Evolutionary conservation across 1,140 invertebrate genomes (phyloP).

Genomic region (Pogonomyrmex californicus): DNA sequence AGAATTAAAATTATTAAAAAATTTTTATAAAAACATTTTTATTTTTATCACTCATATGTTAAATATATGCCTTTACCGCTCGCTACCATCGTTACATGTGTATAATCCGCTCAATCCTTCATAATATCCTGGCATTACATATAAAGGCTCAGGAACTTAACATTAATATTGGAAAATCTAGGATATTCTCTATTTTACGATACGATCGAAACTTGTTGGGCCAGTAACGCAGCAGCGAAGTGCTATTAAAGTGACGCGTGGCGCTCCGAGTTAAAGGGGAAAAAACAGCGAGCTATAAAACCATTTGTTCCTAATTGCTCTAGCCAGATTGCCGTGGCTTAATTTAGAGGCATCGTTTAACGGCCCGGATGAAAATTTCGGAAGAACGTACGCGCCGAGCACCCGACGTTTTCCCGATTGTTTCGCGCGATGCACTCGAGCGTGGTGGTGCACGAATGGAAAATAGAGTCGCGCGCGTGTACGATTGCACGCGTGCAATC

Average conservation of each 20-base stretch:
- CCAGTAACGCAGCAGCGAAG: not conserved
- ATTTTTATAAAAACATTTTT: not conserved
- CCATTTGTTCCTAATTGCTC: conserved; percentile 28
- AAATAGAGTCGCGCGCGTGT: conserved; percentile 16
- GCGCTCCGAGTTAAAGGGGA: not conserved
- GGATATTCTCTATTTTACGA: not conserved
- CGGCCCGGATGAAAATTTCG: conserved; percentile 18
- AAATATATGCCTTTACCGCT: not conserved
- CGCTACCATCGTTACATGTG: not conserved
- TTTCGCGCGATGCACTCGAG: not conserved
- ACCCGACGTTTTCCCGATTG: conserved; percentile 34
- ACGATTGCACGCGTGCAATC: conserved; percentile 11
- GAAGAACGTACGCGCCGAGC: conserved; percentile 8
- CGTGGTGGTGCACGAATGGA: not conserved
- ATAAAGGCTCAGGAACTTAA: not conserved
- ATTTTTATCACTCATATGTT: not conserved
- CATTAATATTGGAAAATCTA: not conserved
- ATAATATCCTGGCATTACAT: not conserved
- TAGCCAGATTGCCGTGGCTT: conserved; percentile 16
- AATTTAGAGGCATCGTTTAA: conserved; percentile 43
- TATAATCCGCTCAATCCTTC: not conserved
- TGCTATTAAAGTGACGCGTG: not conserved
- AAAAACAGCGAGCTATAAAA: conserved; percentile 28
- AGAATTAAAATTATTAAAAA: too few species aligned
- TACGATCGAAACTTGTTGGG: not conserved